phyloP scores from a whole-genome alignment of 2,113 vertebrate genomes.

The Pampusana beccarii region DNA sequence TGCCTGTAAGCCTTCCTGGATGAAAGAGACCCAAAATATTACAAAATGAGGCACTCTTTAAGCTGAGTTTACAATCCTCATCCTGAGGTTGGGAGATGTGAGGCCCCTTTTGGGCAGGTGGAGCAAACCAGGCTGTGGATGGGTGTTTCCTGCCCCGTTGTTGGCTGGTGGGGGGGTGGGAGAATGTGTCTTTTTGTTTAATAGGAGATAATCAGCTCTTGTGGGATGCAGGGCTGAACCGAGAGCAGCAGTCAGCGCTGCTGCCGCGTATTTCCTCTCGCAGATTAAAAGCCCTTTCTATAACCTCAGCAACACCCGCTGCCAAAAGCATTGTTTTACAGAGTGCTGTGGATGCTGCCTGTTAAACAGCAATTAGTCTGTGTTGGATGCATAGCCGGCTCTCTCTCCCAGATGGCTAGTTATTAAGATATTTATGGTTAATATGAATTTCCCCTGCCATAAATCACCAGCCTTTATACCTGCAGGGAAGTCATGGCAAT shows the following conservation, averaged over 20 bases:
- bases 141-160: accelerated
- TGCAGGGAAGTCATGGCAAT: conserved; percentile 51
- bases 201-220: background rate
- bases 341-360: background rate
- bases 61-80: background rate
- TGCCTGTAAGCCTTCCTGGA: background rate
- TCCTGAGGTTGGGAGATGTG: accelerated
- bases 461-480: conserved; percentile 53
- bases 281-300: conserved; percentile 23
- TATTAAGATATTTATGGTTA: conserved; percentile 67
- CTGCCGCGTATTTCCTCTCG: background rate
- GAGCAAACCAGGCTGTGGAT: background rate
- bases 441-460: conserved; percentile 59
- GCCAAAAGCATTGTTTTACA: conserved; percentile 22
- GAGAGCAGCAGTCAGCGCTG: background rate
- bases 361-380: conserved; percentile 55
- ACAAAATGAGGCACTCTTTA: background rate
- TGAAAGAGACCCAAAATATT: background rate
- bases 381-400: background rate
- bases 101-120: background rate
- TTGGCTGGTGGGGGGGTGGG: background rate
- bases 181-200: background rate
- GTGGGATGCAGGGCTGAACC: background rate
- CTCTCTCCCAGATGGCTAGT: conserved; percentile 34
- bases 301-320: background rate